phyloP scores from a whole-genome alignment of 2,113 vertebrate species.

The Phainopepla nitens region DNA sequence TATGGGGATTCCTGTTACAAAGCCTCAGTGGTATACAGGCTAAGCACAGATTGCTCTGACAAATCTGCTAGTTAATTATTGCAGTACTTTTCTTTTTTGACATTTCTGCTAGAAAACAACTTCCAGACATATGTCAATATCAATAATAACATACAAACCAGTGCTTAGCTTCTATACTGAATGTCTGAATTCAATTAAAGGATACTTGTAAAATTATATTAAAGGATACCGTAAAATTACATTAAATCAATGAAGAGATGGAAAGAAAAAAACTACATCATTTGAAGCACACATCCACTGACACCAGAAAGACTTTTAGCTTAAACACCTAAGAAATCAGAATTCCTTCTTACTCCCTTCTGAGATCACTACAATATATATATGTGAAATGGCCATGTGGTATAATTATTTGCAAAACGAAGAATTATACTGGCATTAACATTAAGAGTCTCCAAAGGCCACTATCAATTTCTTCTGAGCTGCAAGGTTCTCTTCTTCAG shows the following conservation, averaged over 20 bases:
- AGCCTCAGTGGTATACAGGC: background rate
- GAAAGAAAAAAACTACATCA: background rate
- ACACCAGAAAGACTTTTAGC: background rate
- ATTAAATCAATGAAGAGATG: background rate
- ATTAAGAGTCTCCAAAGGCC: background rate
- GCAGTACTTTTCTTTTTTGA: background rate
- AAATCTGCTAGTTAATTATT: background rate
- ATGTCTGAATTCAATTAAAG: background rate
- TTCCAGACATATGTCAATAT: background rate
- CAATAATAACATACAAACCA: background rate
- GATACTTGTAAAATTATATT: background rate
- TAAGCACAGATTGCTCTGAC: background rate
- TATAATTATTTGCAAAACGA: background rate
- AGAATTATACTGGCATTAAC: background rate
- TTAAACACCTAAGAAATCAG: background rate
- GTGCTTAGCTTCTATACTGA: background rate
- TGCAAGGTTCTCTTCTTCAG: background rate
- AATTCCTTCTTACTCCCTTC: background rate
- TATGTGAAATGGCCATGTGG: background rate
- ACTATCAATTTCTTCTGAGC: background rate
- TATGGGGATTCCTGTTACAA: background rate
- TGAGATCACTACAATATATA: background rate
- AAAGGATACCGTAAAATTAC: background rate
- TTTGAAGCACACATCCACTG: background rate
- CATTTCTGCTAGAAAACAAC: background rate